Evolutionary conservation across 2,888 invertebrate genomes (phyloP).

Genomic region (Calliscelio sp.): DNA sequence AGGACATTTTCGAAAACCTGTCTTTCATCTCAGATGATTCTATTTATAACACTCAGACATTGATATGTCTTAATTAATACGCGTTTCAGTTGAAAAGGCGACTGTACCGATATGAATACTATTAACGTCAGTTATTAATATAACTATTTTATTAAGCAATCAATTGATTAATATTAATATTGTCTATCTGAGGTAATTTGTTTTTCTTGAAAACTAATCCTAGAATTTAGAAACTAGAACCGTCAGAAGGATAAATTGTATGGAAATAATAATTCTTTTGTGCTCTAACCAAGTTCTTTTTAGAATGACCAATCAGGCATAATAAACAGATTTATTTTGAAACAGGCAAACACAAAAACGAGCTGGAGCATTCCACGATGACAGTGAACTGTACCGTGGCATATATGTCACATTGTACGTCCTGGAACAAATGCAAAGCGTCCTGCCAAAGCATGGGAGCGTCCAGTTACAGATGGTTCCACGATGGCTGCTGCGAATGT

Average conservation of each 20-base stretch:
- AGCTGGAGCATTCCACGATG: conserved; percentile 49
- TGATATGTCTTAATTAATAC: conserved; percentile 53
- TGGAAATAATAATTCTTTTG: conserved; percentile 1
- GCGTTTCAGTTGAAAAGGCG: conserved; percentile 7
- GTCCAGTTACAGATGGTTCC: conserved; percentile 94
- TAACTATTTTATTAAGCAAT: too few species aligned
- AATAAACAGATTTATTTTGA: conserved; percentile 46
- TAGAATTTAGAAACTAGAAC: too few species aligned
- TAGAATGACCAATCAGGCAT: conserved; percentile 24
- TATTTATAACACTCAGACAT: too few species aligned
- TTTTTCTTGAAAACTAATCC: too few species aligned
- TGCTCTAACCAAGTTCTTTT: conserved; percentile 22
- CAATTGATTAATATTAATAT: too few species aligned
- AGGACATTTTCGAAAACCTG: conserved; percentile 42
- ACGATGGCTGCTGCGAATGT: conserved; percentile 97
- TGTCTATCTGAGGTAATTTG: too few species aligned
- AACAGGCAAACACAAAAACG: conserved; percentile 55
- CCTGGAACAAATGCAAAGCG: conserved; percentile 93
- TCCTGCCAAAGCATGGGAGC: conserved; percentile 93
- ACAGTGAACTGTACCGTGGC: conserved; percentile 94
- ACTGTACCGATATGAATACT: too few species aligned
- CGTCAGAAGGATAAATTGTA: too few species aligned
- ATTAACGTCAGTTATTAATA: too few species aligned
- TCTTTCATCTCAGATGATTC: conserved; percentile 17
- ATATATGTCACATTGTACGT: conserved; percentile 94